Evolutionary conservation across 1,140 invertebrate genomes (phyloP).

Genomic region (Drosophila sp.): DNA sequence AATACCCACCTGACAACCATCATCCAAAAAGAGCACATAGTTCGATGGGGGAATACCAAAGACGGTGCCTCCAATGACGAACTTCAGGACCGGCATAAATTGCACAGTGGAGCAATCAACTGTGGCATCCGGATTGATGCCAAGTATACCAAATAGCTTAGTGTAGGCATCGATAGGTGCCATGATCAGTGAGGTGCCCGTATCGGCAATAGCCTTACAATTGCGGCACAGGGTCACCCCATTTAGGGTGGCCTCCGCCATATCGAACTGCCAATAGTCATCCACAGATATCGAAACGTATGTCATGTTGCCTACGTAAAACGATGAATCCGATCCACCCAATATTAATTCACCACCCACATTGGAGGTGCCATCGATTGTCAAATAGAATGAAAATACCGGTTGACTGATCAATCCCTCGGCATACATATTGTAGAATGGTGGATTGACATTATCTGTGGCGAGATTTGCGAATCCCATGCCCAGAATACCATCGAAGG

Average conservation of each 20-base stretch:
- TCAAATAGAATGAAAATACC: constrained; percentile 96
- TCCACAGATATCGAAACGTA: constrained; percentile 50
- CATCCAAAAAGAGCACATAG: constrained; percentile 26
- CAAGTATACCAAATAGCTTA: background rate
- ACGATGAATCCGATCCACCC: constrained; percentile 52
- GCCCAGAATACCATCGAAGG: constrained; percentile 98
- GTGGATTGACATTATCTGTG: constrained; percentile 95
- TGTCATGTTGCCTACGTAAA: constrained; percentile 44
- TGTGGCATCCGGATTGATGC: background rate
- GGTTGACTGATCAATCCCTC: constrained; percentile 91
- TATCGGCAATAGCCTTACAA: constrained; percentile 90
- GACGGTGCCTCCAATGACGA: constrained; percentile 37
- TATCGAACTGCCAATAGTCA: constrained; percentile 72
- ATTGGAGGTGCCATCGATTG: constrained; percentile 19
- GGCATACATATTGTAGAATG: constrained; percentile 97
- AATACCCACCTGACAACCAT: constrained; percentile 31
- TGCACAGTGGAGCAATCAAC: constrained; percentile 2
- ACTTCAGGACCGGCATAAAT: constrained; percentile 36
- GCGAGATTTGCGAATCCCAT: constrained; percentile 95
- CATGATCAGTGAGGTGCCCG: constrained; percentile 90
- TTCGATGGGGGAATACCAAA: constrained; percentile 35
- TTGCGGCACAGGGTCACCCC: constrained; percentile 76
- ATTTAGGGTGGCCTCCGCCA: constrained; percentile 33
- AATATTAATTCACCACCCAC: constrained; percentile 56
- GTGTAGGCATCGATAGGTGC: constrained; percentile 87